phyloP scores from a whole-genome alignment of 2,888 invertebrate genomes.

The Coenonympha glycerion region DNA sequence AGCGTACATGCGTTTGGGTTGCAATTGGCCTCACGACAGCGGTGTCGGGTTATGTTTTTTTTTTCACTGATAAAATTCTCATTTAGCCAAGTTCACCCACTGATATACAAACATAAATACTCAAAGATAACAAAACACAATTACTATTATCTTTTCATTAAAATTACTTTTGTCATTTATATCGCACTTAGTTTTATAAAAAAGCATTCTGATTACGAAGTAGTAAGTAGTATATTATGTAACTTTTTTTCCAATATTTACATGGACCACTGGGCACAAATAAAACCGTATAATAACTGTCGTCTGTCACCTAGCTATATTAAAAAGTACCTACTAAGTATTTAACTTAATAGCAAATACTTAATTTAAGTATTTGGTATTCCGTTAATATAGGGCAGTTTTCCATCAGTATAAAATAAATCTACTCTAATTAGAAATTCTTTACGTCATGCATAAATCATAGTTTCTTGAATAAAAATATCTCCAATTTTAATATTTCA shows the following conservation, averaged over 20 bases:
- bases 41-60: constrained; percentile 29
- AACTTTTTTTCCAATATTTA: too few species aligned
- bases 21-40: constrained; percentile 39
- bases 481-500: not conserved
- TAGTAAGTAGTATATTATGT: too few species aligned
- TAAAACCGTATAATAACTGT: too few species aligned
- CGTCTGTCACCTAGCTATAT: too few species aligned
- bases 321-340: too few species aligned
- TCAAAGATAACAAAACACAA: constrained; percentile 4
- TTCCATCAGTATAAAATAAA: not conserved
- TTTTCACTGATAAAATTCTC: constrained; percentile 14
- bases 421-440: not conserved
- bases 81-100: constrained; percentile 14
- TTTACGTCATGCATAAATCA: not conserved
- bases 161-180: constrained; percentile 4
- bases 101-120: constrained; percentile 17
- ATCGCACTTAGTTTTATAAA: too few species aligned
- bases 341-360: too few species aligned
- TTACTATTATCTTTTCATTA: constrained; percentile 14
- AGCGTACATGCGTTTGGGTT: constrained; percentile 29
- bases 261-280: too few species aligned
- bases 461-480: not conserved
- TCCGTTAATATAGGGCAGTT: not conserved
- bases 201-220: too few species aligned
- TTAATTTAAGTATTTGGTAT: too few species aligned